Evolutionary conservation across 2,113 vertebrate genomes (phyloP).

Genomic region (Hippotragus niger): DNA sequence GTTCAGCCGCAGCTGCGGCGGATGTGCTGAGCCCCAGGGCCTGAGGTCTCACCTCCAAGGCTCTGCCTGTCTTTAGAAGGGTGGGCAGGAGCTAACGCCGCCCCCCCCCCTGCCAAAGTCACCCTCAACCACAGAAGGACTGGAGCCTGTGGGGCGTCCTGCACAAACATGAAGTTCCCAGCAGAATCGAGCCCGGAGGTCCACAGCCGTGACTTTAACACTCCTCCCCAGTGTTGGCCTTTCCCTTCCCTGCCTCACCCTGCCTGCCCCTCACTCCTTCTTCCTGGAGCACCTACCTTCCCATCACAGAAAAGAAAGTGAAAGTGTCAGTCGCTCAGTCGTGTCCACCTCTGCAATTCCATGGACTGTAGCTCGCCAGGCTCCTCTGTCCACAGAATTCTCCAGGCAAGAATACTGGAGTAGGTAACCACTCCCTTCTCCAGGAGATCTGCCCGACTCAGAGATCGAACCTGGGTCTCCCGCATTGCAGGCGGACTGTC

Average conservation of each 20-base stretch:
- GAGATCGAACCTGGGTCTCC: background rate
- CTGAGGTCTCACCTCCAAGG: background rate
- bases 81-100: background rate
- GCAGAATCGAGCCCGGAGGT: rapidly evolving
- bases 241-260: background rate
- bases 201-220: no score
- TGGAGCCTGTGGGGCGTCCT: background rate
- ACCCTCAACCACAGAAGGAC: background rate
- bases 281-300: background rate
- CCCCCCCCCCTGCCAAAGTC: rapidly evolving
- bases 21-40: background rate
- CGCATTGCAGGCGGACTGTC: background rate
- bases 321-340: background rate
- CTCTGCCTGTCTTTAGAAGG: background rate
- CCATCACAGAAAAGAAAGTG: background rate
- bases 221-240: background rate
- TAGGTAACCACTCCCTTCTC: background rate
- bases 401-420: background rate
- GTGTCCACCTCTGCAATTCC: background rate
- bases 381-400: background rate
- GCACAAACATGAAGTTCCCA: rapidly evolving
- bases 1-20: rapidly evolving
- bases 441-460: background rate
- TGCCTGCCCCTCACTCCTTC: background rate
- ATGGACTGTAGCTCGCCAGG: background rate